phyloP scores from a whole-genome alignment of 2,888 invertebrate genomes.

The Nephrotoma guestfalica region DNA sequence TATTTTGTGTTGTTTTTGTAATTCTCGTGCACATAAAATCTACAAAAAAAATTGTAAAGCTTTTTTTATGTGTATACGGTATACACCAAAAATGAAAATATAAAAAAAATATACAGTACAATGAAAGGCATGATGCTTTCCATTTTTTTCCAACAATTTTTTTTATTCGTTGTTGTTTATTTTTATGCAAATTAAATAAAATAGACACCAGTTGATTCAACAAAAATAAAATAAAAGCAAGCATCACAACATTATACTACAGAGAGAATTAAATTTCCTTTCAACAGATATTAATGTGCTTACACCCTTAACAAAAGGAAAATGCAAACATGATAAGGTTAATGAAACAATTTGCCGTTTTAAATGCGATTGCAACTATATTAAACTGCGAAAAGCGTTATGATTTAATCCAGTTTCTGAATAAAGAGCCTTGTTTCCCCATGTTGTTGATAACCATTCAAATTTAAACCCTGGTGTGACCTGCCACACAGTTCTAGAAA shows the following conservation, averaged over 20 bases:
- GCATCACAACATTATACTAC: neutral
- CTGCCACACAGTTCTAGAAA: too few species aligned
- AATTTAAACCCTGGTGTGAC: too few species aligned
- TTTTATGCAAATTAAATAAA: conserved; percentile 5
- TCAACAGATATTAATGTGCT: neutral
- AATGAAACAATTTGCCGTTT: neutral
- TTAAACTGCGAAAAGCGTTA: too few species aligned
- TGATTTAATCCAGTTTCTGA: too few species aligned
- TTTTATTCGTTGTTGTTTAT: neutral
- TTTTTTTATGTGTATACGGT: neutral
- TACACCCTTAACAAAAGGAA: neutral
- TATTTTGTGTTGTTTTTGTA: neutral
- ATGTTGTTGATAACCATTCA: too few species aligned
- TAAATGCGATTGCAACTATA: too few species aligned
- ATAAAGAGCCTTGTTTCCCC: too few species aligned
- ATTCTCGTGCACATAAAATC: neutral
- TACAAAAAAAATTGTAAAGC: neutral
- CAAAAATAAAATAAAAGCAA: neutral
- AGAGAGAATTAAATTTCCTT: neutral
- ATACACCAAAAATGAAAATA: neutral
- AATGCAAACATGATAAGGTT: neutral
- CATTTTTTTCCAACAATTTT: neutral
- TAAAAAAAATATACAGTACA: neutral
- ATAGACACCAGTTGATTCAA: conserved; percentile 6
- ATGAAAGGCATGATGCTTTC: conserved; percentile 1